Evolutionary conservation across 2,113 vertebrate species (phyloP).

Genomic region (Pygoscelis antarcticus): DNA sequence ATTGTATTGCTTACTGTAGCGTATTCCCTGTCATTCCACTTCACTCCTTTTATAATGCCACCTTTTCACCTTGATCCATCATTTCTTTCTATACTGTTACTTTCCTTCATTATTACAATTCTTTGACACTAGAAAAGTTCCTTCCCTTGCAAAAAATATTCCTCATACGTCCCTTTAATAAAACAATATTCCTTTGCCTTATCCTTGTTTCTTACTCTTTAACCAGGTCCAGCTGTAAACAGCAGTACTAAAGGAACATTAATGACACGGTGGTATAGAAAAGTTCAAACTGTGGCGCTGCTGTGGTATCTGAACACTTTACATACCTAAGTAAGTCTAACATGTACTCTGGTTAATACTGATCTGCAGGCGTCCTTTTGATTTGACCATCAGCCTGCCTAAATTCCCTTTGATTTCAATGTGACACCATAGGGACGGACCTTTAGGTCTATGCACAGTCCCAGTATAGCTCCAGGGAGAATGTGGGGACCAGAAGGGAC

Average conservation of each 20-base stretch:
- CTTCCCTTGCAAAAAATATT: background rate
- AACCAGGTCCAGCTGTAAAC: background rate
- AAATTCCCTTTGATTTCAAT: background rate
- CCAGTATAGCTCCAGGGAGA: background rate
- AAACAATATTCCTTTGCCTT: background rate
- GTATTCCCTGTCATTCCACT: background rate
- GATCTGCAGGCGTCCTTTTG: background rate
- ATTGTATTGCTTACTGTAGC: background rate
- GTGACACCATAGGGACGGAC: fast-evolving
- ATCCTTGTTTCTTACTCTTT: background rate
- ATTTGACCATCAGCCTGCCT: background rate
- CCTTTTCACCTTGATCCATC: background rate
- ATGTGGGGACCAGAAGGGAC: background rate
- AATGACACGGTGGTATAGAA: background rate
- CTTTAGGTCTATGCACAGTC: background rate
- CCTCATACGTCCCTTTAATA: background rate
- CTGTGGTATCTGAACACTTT: background rate
- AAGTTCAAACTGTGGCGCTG: background rate
- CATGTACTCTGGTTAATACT: background rate
- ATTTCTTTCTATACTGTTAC: background rate
- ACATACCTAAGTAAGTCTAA: background rate
- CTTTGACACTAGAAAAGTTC: background rate
- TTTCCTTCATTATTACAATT: background rate
- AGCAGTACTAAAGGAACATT: background rate
- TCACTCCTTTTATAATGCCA: background rate